phyloP scores from a whole-genome alignment of 2,113 vertebrate genomes.

The Hypocryptadius cinnamomeus region DNA sequence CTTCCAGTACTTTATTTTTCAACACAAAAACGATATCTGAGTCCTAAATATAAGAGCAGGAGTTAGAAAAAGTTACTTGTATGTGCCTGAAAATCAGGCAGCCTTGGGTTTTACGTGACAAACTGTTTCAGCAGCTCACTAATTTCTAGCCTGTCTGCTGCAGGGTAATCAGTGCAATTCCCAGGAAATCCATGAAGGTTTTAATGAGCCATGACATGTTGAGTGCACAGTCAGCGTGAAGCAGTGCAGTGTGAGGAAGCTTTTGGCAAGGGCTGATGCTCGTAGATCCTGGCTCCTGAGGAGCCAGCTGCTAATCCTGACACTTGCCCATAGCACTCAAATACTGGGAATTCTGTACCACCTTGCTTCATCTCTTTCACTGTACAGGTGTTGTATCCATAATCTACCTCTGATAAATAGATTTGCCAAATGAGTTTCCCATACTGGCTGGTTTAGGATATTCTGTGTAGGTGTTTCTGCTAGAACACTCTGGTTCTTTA shows the following conservation, averaged over 20 bases:
- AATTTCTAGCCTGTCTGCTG: conserved; percentile 28
- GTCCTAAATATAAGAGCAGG: neutral
- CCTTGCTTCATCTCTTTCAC: neutral
- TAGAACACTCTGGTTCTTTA: neutral
- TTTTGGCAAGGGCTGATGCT: neutral
- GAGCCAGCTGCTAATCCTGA: conserved; percentile 11
- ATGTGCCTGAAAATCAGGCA: neutral
- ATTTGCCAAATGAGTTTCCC: neutral
- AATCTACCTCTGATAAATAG: neutral
- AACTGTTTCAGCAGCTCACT: neutral
- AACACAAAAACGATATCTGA: neutral
- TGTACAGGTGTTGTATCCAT: neutral
- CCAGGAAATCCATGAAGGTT: conserved; percentile 22
- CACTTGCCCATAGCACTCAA: neutral
- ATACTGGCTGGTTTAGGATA: neutral
- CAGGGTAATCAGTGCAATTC: conserved; percentile 52
- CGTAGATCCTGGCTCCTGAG: neutral
- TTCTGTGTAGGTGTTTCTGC: neutral
- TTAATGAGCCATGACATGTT: conserved; percentile 43
- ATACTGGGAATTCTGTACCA: neutral
- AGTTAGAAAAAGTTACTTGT: neutral
- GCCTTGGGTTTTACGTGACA: neutral
- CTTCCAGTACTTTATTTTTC: neutral
- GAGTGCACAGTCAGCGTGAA: neutral
- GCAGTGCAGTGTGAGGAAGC: neutral